Percentiles rank a stretch among this genome's conserved stretches.
These are phyloP conservation scores for Aphis gossypii DNA, from an alignment of 1,140 invertebrate species.

Conservation along the genomic window DNA sequence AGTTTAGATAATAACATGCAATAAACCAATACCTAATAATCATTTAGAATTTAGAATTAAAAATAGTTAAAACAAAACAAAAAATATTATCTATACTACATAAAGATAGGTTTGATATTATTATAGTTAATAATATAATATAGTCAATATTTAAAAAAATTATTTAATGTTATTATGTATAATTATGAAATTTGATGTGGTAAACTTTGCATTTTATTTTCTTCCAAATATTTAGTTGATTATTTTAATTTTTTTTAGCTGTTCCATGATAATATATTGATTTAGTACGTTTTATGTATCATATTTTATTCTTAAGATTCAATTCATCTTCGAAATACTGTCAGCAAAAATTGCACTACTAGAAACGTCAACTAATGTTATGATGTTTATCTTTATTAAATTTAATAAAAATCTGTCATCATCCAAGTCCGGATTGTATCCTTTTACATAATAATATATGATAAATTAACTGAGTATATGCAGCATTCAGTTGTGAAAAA, in stretches of 20 bases:
- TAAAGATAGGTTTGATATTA: too few relatives aligned
- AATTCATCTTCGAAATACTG: background rate
- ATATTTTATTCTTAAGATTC: background rate
- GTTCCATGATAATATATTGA: background rate
- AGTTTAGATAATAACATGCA: background rate
- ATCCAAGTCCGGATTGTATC: background rate
- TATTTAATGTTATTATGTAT: background rate
- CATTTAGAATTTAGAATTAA: background rate
- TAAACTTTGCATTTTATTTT: background rate
- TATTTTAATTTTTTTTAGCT: background rate
- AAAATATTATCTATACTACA: too few relatives aligned
- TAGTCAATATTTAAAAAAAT: background rate
- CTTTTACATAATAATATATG: background rate
- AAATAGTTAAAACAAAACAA: too few relatives aligned
- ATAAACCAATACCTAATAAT: background rate
- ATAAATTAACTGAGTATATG: background rate
- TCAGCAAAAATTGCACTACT: background rate
- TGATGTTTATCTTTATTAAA: background rate
- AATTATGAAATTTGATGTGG: background rate
- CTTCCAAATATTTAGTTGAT: background rate
- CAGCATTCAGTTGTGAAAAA: background rate
- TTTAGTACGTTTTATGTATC: background rate
- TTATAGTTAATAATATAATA: too few relatives aligned
- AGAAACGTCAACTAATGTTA: background rate
- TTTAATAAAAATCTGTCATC: constrained; percentile 18